Evolutionary conservation across 1,140 invertebrate genomes (phyloP), one percentile per base, ranked within the genome.

Genomic region (Anoplolepis gracilipes): DNA sequence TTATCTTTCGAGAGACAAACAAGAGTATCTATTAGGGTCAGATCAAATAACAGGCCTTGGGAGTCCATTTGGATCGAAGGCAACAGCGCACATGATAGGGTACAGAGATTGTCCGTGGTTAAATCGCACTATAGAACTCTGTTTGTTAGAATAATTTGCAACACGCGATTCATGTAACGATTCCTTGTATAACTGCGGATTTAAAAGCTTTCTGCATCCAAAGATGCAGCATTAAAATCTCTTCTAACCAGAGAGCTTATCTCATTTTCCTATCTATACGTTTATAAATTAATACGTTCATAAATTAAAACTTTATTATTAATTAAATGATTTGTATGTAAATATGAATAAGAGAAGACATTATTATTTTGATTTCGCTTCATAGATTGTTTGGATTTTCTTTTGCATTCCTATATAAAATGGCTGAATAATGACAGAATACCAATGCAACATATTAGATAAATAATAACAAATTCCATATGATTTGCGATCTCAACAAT

Each of bases 11-110:
- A 85, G 78, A 73, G 85, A 82, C 84, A 28, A 55, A 70, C 36
- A 72, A 59, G 73, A 76, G 64, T 55, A 82, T 88, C 86, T 85
- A 89, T 86, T 88, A 89, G 77, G 84, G 84, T 86, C 87, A 81
- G 49, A 81, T 76, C 55, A 61, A 81, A 81, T 53, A 25, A 67
- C 25, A 59, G 84, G 55, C 87, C 84, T 88, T 88, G 75, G 75
- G 69, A 46, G 61, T 89, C 67, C 87, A 88, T 65, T 88, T 81
- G 67, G 78, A 82, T 82, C 78, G 78, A 82, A 82, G 78, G 78
- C 78, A 82, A 57, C 67, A 69, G 67, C 67, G 36, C 78, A 42
- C 77, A 73, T 73, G 78, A 82, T 82, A 73, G 78, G 78, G 78
- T 82, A 73, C 53, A 22, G 77, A 72, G 78, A 82, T 82, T 59